Evolutionary conservation across 2,797 vertebrate genomes (phyloP), one percentile per base, ranked within the genome.

Genomic region (Peromyscus aztecus): DNA sequence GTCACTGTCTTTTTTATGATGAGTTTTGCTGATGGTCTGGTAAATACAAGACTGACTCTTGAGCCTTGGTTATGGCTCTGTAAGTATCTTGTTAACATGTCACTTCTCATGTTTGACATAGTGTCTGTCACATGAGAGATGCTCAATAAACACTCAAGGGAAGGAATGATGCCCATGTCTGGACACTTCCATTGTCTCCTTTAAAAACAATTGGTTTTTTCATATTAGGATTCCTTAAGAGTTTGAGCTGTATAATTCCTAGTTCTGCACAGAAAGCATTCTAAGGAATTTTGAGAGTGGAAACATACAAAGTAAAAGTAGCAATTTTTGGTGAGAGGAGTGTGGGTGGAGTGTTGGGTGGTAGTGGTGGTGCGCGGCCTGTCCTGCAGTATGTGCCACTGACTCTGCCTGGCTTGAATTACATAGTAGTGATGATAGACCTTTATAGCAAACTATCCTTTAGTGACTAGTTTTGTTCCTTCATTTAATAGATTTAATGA

Each of bases 161-260:
- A 84, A 61, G 59, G 27, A 85, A 80, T 57, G 52, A 85, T 75
- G 78, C 7, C 17, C 14, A 19, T 83, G 49, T 76, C 49, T 75
- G n/a, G 82, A 57, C 75, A 9, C 11, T 91, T 90, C 13, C 4
- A 43, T 16, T 69, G 40, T 34, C 21, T 92, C 46, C 52, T 61
- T 69, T 63, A 16, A 59, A 76, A 7, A 3, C 14, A 4, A 14
- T 19, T 65, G 29, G 11, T 57, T 81, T 52, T 34, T 43, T 55
- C 13, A 31, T 80, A 24, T 76, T 84, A 82, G 81, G 34, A 71
- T 94, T 89, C 52, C 59, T 90, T 87, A 67, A 94, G 55, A 89
- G 27, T 75, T 82, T 94, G 85, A 81, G 34, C 40, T 12, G 6
- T 34, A 31, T 24, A 11, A 21, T 57, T 92, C n/a, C 59, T 75